phyloP scores from a whole-genome alignment of 2,888 invertebrate genomes.

The Phyto melanocephala region DNA sequence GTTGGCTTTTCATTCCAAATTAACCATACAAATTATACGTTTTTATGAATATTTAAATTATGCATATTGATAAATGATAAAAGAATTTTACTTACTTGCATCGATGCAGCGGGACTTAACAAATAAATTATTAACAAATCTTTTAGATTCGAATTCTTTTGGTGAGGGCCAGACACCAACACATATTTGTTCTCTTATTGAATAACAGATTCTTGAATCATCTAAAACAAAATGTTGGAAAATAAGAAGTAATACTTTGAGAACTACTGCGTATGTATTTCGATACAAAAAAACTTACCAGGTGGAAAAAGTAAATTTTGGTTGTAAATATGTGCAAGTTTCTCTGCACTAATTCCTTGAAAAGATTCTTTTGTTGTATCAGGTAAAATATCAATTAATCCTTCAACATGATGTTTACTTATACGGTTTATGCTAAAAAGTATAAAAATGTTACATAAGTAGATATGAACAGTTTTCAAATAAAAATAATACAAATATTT shows the following conservation, averaged over 20 bases:
- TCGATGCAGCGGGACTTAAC: conserved; percentile 94
- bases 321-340: conserved; percentile 83
- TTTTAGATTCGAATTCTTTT: conserved; percentile 86
- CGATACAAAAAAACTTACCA: conserved; percentile 79
- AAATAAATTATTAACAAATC: conserved; percentile 86
- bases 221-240: conserved; percentile 79
- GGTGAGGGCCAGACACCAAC: conserved; percentile 91
- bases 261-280: no score
- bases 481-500: no score
- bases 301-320: conserved; percentile 85
- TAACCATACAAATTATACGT: conserved; percentile 68
- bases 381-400: conserved; percentile 81
- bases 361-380: conserved; percentile 63
- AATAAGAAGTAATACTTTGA: neutral
- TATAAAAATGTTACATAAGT: no score
- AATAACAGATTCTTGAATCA: conserved; percentile 90
- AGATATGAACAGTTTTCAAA: no score
- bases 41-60: conserved; percentile 70
- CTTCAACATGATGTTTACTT: conserved; percentile 83
- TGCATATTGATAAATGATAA: neutral
- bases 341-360: conserved; percentile 67
- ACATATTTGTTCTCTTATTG: conserved; percentile 94
- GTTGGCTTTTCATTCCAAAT: conserved; percentile 67
- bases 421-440: conserved; percentile 86
- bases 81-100: conserved; percentile 80